Conservation (phyloP, 2,888 invertebrate species). For the Ditula angustiorana region DNA sequence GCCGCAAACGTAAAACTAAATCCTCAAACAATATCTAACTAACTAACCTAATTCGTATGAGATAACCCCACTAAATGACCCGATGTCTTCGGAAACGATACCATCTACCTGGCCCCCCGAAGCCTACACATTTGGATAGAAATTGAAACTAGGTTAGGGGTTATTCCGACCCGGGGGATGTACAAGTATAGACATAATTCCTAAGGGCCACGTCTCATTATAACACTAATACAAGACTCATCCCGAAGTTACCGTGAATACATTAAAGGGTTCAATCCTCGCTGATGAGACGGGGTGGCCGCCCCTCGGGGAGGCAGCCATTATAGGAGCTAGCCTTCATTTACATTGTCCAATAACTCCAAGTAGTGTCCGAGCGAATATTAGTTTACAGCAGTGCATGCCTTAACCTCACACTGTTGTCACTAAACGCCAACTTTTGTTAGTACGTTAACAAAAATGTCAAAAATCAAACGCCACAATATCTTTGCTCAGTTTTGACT, state of each 20-base stretch:
- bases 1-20: slow-evolving; percentile 19
- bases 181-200: slow-evolving; percentile 83
- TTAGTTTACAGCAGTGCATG: slow-evolving; percentile 80
- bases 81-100: slow-evolving; percentile 55
- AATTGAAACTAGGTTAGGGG: slow-evolving; percentile 81
- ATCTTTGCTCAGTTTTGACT: too few relatives aligned
- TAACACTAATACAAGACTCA: slow-evolving; percentile 86
- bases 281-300: slow-evolving; percentile 82
- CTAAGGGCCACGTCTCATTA: slow-evolving; percentile 85
- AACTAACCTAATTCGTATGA: slow-evolving; percentile 46
- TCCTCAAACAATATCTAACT: slow-evolving; percentile 40
- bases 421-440: neutral
- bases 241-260: slow-evolving; percentile 85
- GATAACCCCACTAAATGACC: slow-evolving; percentile 46
- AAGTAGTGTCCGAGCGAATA: slow-evolving; percentile 85
- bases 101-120: slow-evolving; percentile 62
- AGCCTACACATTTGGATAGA: slow-evolving; percentile 68
- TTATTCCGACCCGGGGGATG: slow-evolving; percentile 75
- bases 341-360: slow-evolving; percentile 86
- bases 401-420: slow-evolving; percentile 42
- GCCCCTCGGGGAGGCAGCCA: slow-evolving; percentile 82
- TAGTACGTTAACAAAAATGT: neutral
- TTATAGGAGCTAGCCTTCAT: slow-evolving; percentile 86
- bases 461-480: too few relatives aligned
- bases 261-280: slow-evolving; percentile 86